These are phyloP conservation scores for Caiman crocodilus DNA, from an alignment of 2,797 vertebrate genomes.

Conservation along the genomic window DNA sequence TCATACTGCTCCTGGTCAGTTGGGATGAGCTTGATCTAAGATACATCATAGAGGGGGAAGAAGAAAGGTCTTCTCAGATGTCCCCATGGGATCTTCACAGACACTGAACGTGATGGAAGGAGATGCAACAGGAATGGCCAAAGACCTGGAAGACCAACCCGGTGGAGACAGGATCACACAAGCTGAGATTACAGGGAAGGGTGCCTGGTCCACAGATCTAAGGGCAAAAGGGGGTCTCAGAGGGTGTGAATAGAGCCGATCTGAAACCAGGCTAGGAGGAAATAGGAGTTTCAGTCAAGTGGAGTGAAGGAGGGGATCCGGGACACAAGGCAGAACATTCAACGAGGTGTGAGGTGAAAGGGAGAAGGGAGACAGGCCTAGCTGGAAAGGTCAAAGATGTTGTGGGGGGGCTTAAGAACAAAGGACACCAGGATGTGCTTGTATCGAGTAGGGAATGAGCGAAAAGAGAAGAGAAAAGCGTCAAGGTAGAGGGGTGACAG, in stretches of 20 bases:
- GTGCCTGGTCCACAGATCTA: not conserved
- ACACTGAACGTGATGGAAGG: not conserved
- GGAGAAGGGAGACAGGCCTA: not conserved
- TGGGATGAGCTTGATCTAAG: not conserved
- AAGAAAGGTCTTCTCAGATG: not conserved
- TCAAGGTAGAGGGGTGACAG: not conserved
- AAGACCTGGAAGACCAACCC: not conserved
- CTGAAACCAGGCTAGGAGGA: not conserved
- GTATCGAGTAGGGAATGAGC: not conserved
- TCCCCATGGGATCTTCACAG: not conserved
- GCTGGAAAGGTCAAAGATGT: not conserved
- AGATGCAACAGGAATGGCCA: not conserved
- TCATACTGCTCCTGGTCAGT: not conserved
- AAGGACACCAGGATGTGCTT: not conserved
- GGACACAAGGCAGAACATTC: not conserved
- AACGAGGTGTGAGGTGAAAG: not conserved
- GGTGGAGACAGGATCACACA: not conserved
- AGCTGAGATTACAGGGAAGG: not conserved
- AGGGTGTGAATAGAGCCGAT: not conserved
- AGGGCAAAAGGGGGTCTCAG: not conserved
- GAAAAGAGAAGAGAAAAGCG: not conserved
- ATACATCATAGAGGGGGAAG: not conserved
- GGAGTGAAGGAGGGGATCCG: not conserved
- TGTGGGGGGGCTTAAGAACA: no score
- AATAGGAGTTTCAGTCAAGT: not conserved